Percentiles rank a stretch among this genome's conserved stretches.
phyloP scores from a whole-genome alignment of 2,113 vertebrate genomes.

The Ceyx melanurus region DNA sequence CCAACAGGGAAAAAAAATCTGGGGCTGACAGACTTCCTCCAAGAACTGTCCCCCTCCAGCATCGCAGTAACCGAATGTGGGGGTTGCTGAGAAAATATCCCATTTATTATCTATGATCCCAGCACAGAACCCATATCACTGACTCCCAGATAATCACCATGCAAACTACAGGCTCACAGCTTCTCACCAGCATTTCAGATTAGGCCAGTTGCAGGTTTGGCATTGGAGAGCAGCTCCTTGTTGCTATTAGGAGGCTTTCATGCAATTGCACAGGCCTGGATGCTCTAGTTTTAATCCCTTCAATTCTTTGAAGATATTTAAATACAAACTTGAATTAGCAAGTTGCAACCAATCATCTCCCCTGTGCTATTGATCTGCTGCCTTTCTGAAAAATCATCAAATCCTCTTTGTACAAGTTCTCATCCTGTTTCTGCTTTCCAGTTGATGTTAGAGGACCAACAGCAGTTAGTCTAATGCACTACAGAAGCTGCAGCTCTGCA shows the following conservation, averaged over 20 bases:
- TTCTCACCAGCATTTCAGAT: not conserved
- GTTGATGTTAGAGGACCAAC: not conserved
- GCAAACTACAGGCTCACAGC: not conserved
- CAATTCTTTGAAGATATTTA: not conserved
- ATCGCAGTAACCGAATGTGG: not conserved
- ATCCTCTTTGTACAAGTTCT: not conserved
- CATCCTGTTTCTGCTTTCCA: not conserved
- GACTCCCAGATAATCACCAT: rapidly evolving
- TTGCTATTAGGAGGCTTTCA: not conserved
- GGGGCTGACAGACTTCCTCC: constrained; percentile 55
- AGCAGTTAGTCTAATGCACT: not conserved
- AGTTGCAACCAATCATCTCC: not conserved
- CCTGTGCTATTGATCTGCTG: rapidly evolving
- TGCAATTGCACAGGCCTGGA: not conserved
- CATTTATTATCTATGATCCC: not conserved
- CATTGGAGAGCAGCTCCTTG: not conserved
- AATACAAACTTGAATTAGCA: not conserved
- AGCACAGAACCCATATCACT: not conserved
- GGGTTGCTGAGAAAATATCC: not conserved
- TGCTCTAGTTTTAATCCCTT: not conserved
- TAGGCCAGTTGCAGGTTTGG: not conserved
- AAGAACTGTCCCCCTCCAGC: not conserved
- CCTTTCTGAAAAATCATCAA: not conserved
- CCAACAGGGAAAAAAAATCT: constrained; percentile 52
- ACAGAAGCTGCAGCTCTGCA: rapidly evolving